These are phyloP conservation scores for Grapholita molesta DNA, from an alignment of 1,140 invertebrate species.

Conservation along the genomic window DNA sequence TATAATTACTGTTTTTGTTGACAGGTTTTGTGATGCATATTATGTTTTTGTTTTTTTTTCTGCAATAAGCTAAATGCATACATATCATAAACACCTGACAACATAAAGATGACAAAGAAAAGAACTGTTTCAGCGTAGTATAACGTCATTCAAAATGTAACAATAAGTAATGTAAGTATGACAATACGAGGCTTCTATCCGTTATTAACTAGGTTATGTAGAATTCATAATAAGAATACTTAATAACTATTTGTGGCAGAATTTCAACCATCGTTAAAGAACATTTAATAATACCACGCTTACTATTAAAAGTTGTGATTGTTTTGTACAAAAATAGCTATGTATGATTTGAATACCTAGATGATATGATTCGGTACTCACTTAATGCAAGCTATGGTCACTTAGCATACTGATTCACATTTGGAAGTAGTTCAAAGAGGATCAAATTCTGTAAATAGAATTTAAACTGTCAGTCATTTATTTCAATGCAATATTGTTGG, in stretches of 20 bases:
- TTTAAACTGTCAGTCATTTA: too few species aligned
- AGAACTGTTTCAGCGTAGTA: not conserved
- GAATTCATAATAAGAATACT: slow-evolving; percentile 12
- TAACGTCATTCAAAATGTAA: not conserved
- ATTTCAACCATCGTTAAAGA: not conserved
- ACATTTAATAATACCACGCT: not conserved
- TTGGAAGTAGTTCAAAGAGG: too few species aligned
- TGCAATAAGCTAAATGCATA: not conserved
- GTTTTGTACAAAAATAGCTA: not conserved
- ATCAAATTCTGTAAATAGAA: too few species aligned
- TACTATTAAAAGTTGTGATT: not conserved
- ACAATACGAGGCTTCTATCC: slow-evolving; percentile 20
- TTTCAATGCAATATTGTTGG: too few species aligned
- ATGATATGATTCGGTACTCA: not conserved
- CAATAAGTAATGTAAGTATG: slow-evolving; percentile 16
- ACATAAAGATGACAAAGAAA: not conserved
- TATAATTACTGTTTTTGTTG: not conserved
- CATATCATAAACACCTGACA: not conserved
- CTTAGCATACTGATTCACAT: too few species aligned
- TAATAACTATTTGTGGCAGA: slow-evolving; percentile 17
- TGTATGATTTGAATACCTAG: too few species aligned
- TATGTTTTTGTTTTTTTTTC: not conserved
- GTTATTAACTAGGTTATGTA: slow-evolving; percentile 17
- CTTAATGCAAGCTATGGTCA: too few species aligned
- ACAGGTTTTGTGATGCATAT: not conserved